These are phyloP conservation scores for Lycaena phlaeas DNA, from an alignment of 2,888 invertebrate genomes.

Conservation along the genomic window DNA sequence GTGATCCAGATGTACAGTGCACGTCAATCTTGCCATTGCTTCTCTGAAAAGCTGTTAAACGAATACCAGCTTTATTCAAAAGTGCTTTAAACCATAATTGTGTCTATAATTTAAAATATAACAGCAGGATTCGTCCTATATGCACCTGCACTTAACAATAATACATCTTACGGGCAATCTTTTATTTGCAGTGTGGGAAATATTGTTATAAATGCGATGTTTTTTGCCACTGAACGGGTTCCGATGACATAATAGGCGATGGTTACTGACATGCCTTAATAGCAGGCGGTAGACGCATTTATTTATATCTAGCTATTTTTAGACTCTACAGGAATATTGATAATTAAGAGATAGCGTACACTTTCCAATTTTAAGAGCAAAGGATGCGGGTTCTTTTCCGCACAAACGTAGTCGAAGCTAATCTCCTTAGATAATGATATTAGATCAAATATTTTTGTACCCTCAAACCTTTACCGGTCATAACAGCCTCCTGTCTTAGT, in stretches of 20 bases:
- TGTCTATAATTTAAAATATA: no score
- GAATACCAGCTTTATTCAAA: not conserved
- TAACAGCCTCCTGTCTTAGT: no score
- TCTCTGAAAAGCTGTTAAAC: not conserved
- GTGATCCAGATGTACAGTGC: conserved; percentile 8
- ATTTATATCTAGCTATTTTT: no score
- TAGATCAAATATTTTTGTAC: no score
- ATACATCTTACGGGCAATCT: conserved; percentile 39
- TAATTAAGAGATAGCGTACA: no score
- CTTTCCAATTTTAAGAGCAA: no score
- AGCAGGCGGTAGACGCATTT: not conserved
- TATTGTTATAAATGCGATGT: conserved; percentile 19
- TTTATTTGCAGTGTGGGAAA: conserved; percentile 48
- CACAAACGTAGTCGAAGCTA: no score
- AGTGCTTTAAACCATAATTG: no score
- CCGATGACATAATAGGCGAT: conserved; percentile 13
- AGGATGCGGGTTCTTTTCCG: no score
- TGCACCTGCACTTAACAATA: conserved; percentile 45
- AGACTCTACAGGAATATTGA: no score
- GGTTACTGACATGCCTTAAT: conserved; percentile 4
- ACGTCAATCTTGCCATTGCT: not conserved
- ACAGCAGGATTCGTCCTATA: conserved; percentile 3
- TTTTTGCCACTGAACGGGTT: conserved; percentile 24
- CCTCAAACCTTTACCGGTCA: no score
- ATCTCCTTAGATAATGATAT: no score